Evolutionary conservation across 2,888 invertebrate genomes (phyloP).

Genomic region (Lasioglossum zephyrum): DNA sequence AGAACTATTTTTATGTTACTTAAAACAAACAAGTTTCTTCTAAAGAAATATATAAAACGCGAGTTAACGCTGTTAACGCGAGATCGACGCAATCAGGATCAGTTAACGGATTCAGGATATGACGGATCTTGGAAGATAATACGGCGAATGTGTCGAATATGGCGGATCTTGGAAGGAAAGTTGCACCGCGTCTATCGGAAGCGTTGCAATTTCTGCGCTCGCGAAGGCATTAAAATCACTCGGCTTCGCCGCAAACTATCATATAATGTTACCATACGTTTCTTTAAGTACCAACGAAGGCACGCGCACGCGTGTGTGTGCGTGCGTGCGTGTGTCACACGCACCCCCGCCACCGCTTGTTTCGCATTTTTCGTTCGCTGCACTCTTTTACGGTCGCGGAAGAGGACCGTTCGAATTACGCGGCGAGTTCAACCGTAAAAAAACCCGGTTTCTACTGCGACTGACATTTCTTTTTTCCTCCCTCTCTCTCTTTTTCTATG

Average conservation of each 20-base stretch:
- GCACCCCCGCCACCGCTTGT: slow-evolving; percentile 1
- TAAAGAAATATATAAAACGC: too few species aligned
- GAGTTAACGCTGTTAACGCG: too few species aligned
- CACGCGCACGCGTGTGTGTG: not conserved
- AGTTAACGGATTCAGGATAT: not conserved
- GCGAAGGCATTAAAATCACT: slow-evolving; percentile 52
- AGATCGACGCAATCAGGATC: not conserved
- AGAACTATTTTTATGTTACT: not conserved
- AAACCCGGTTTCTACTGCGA: slow-evolving; percentile 49
- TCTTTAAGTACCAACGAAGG: slow-evolving; percentile 19
- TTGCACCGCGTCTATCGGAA: slow-evolving; percentile 14
- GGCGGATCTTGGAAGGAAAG: not conserved
- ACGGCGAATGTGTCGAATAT: not conserved
- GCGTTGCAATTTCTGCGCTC: slow-evolving; percentile 39
- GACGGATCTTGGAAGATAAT: not conserved
- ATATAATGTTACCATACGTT: slow-evolving; percentile 15
- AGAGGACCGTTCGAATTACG: slow-evolving; percentile 64
- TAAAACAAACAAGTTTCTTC: not conserved
- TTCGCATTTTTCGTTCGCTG: slow-evolving; percentile 17
- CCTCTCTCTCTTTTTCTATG: slow-evolving; percentile 46
- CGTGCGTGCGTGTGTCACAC: not conserved
- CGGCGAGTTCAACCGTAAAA: slow-evolving; percentile 70
- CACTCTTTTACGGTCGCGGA: slow-evolving; percentile 18
- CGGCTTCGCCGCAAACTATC: slow-evolving; percentile 13
- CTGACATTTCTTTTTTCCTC: slow-evolving; percentile 56